These are phyloP conservation scores for Petrolisthes manimaculis DNA, from an alignment of 2,888 invertebrate species.

Conservation along the genomic window DNA sequence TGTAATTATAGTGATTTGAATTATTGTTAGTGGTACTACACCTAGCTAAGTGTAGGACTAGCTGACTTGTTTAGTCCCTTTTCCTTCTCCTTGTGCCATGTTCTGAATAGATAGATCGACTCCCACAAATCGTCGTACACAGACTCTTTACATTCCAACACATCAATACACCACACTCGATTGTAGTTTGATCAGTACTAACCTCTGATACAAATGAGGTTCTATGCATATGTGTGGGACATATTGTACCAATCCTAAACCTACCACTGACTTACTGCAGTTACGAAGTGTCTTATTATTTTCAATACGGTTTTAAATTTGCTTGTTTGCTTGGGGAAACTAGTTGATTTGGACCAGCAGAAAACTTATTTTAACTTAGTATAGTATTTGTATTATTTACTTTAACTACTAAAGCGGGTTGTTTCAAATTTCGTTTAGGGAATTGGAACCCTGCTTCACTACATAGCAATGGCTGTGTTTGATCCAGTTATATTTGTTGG, in stretches of 20 bases:
- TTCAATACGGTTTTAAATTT: neutral
- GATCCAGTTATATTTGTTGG: constrained; percentile 14
- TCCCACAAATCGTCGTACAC: constrained; percentile 3
- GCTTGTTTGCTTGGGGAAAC: neutral
- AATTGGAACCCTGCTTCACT: neutral
- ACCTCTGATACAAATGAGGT: neutral
- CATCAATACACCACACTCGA: neutral
- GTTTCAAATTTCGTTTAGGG: neutral
- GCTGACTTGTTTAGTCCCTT: neutral
- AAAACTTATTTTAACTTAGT: neutral
- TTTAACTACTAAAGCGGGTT: neutral
- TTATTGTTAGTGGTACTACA: neutral
- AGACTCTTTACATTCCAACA: neutral
- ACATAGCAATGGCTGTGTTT: neutral
- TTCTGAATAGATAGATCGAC: neutral
- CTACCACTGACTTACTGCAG: neutral
- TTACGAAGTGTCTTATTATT: neutral
- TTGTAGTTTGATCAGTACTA: neutral
- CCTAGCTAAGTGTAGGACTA: neutral
- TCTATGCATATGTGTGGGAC: neutral
- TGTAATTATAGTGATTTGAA: neutral
- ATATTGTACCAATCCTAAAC: neutral
- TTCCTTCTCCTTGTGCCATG: neutral
- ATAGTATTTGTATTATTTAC: neutral
- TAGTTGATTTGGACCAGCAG: neutral